Percentiles rank a stretch among this genome's conserved stretches.
These are phyloP conservation scores for Proisotoma minuta DNA, from an alignment of 2,888 invertebrate genomes.

Conservation along the genomic window DNA sequence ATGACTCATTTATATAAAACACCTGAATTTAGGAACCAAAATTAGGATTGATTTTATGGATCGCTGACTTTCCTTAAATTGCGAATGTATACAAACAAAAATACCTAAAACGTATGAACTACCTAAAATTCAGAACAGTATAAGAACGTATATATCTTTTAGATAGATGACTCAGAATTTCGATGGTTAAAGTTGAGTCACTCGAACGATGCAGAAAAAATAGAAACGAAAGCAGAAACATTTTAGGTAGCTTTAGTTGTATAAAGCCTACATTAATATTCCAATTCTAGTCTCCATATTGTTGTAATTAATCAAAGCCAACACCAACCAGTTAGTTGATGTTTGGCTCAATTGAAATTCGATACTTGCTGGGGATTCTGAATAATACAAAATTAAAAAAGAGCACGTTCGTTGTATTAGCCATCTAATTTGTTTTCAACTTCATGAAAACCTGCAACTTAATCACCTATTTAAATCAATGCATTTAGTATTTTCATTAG, in stretches of 20 bases:
- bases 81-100: no score
- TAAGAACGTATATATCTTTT: no score
- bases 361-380: not conserved
- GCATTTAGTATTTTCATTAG: conserved; percentile 2
- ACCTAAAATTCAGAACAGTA: no score
- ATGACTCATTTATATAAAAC: no score
- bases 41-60: no score
- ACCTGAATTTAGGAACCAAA: no score
- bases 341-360: not conserved
- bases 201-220: not conserved
- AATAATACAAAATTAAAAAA: conserved; percentile 1
- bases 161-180: no score
- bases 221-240: no score
- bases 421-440: conserved; percentile 4
- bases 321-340: not conserved
- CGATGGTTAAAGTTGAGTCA: no score
- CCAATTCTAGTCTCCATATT: not conserved
- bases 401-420: not conserved
- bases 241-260: no score
- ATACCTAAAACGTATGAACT: no score
- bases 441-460: conserved; percentile 5
- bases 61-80: no score
- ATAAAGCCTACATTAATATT: not conserved
- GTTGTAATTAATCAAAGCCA: not conserved
- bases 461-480: conserved; percentile 9